Evolutionary conservation across 1,140 invertebrate genomes (phyloP), one percentile per base, ranked within the genome.

Genomic region (Temnothorax longispinosus): DNA sequence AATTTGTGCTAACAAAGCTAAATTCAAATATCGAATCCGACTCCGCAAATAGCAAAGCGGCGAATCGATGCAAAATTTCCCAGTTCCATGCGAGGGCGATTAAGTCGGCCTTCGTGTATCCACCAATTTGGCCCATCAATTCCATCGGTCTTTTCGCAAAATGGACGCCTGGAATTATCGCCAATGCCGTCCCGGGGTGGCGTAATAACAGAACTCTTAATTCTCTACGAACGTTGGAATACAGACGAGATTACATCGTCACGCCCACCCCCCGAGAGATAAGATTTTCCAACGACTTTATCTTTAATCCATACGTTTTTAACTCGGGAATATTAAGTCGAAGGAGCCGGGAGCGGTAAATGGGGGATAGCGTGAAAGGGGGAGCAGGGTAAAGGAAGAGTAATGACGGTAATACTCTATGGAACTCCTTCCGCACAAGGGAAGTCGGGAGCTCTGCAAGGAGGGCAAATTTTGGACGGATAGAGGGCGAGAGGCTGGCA

Each of bases 361-460:
- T 32, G 65, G 15, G 32, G 44, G 6, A 7, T 4, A 44, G 13
- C 11, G 78, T 5, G 38, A 38, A 6, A 11, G 27, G 60, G 64
- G 62, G 50, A n/a, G 50, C 44, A 7, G 32, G 47, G 21, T 47
- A 50, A 86, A 75, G 72, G 60, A 80, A 85, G 87, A 91, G 84
- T 84, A 88, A 90, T 75, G 88, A 88, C 56, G 69, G 81, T 69
- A 90, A 87, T 85, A 88, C 84, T 50, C 65, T 67, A 60, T 54
- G 27, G 72, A 88, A 88, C 58, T 76, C 72, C 50, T 90, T 90
- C 54, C 82, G 41, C 54, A 35, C 71, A 38, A 47, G 54, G 74
- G 74, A 62, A 54, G 62, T 85, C 38, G 86, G 67, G 87, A 58
- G 67, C 13, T 27, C 27, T 67, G 84, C 76, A 82, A 71, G 52